Evolutionary conservation across 2,797 vertebrate genomes (phyloP).

Genomic region (Peromyscus eremicus): DNA sequence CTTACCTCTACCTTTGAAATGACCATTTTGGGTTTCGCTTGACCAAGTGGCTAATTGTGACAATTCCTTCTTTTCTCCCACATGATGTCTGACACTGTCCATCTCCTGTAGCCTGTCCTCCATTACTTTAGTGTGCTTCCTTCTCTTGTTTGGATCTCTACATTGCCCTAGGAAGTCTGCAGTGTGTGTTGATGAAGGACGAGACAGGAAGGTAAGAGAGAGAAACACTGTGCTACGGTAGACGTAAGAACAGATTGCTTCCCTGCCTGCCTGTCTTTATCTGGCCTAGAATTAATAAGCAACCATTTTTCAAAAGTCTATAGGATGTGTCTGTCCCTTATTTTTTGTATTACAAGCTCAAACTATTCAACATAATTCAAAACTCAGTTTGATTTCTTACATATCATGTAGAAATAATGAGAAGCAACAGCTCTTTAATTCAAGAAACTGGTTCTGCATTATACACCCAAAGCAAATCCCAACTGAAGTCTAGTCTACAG

Average conservation of each 20-base stretch:
- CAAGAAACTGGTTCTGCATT: slow-evolving; percentile 32
- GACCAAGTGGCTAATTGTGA: slow-evolving; percentile 79
- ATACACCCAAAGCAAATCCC: slow-evolving; percentile 30
- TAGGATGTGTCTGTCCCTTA: slow-evolving; percentile 39
- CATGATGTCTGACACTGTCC: slow-evolving; percentile 85
- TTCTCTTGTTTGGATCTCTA: slow-evolving; percentile 89
- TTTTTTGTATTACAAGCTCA: slow-evolving; percentile 44
- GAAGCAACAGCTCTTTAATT: neutral
- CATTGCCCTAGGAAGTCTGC: slow-evolving; percentile 89
- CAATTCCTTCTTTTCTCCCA: slow-evolving; percentile 85
- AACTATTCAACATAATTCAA: slow-evolving; percentile 61
- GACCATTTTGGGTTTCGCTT: slow-evolving; percentile 79
- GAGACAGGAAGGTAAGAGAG: slow-evolving; percentile 90
- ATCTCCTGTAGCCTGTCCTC: slow-evolving; percentile 86
- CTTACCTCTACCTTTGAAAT: slow-evolving; percentile 75
- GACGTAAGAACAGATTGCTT: slow-evolving; percentile 76
- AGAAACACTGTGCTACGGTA: slow-evolving; percentile 80
- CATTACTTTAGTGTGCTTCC: slow-evolving; percentile 88
- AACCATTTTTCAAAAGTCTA: slow-evolving; percentile 60
- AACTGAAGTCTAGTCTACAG: slow-evolving; percentile 21
- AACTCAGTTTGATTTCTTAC: slow-evolving; percentile 56
- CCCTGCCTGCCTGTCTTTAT: slow-evolving; percentile 57
- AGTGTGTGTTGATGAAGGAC: slow-evolving; percentile 89
- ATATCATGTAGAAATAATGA: slow-evolving; percentile 53
- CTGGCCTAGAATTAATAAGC: slow-evolving; percentile 80